phyloP scores from a whole-genome alignment of 2,888 invertebrate genomes.

The Neelides folsomi region DNA sequence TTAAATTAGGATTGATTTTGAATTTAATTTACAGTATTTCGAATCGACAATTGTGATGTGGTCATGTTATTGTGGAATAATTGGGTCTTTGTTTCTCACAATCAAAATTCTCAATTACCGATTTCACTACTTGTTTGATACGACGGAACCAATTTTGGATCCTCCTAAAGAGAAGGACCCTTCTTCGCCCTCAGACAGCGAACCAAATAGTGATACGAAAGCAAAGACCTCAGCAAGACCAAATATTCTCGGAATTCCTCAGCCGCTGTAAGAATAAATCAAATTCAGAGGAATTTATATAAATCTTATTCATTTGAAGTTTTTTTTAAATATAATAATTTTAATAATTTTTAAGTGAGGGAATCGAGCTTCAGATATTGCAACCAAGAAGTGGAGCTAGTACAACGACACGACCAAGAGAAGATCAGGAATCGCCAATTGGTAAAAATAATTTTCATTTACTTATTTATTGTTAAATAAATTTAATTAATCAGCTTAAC shows the following conservation, averaged over 20 bases:
- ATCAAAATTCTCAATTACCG: conserved; percentile 80
- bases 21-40: conserved; percentile 61
- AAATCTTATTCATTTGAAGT: neutral
- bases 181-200: conserved; percentile 6
- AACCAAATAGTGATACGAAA: conserved; percentile 17
- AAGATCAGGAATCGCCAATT: neutral
- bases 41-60: conserved; percentile 69
- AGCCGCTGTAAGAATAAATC: conserved; percentile 9
- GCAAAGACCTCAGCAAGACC: conserved; percentile 9
- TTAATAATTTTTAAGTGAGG: conserved; percentile 45
- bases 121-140: conserved; percentile 86
- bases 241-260: conserved; percentile 16
- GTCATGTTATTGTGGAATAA: conserved; percentile 69
- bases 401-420: neutral
- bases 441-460: no score
- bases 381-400: conserved; percentile 18
- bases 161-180: conserved; percentile 16
- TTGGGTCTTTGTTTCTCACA: conserved; percentile 62
- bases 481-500: no score
- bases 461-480: no score
- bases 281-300: neutral
- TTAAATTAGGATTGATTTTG: conserved; percentile 15
- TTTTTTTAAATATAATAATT: neutral
- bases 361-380: conserved; percentile 69
- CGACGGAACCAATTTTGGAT: conserved; percentile 66